phyloP scores from a whole-genome alignment of 2,888 invertebrate species.

The Rhodophaea formosa region DNA sequence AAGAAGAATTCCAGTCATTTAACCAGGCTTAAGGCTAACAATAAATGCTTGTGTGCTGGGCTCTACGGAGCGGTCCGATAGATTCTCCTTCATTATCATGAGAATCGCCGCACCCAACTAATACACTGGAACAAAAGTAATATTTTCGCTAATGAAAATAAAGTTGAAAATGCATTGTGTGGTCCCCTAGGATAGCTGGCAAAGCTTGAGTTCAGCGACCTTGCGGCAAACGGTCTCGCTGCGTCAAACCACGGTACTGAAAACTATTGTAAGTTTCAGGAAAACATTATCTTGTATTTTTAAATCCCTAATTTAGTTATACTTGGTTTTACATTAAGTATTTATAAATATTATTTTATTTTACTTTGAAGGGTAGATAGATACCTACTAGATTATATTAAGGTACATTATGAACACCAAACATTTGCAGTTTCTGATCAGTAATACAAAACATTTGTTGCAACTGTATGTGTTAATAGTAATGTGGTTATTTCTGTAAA shows the following conservation, averaged over 20 bases:
- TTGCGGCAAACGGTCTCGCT: conserved; percentile 39
- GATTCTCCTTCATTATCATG: conserved; percentile 22
- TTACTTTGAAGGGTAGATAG: too few species aligned
- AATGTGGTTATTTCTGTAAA: too few species aligned
- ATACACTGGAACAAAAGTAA: neutral
- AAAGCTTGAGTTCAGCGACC: conserved; percentile 44
- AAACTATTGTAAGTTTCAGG: conserved; percentile 27
- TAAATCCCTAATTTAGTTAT: neutral
- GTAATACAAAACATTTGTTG: too few species aligned
- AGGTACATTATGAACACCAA: too few species aligned
- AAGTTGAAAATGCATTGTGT: conserved; percentile 28
- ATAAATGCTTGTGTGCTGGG: neutral
- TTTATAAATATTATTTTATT: too few species aligned
- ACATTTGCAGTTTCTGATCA: too few species aligned
- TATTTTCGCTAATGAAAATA: conserved; percentile 19
- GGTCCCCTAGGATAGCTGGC: conserved; percentile 42
- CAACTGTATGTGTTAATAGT: too few species aligned
- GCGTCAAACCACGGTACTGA: too few species aligned
- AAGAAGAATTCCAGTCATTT: too few species aligned
- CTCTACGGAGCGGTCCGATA: neutral
- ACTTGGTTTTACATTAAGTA: too few species aligned
- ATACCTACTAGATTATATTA: too few species aligned
- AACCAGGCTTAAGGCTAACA: neutral
- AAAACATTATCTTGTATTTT: neutral
- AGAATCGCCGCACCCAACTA: neutral